Conservation (phyloP, 2,888 invertebrate species). For the Germaria angustata region DNA sequence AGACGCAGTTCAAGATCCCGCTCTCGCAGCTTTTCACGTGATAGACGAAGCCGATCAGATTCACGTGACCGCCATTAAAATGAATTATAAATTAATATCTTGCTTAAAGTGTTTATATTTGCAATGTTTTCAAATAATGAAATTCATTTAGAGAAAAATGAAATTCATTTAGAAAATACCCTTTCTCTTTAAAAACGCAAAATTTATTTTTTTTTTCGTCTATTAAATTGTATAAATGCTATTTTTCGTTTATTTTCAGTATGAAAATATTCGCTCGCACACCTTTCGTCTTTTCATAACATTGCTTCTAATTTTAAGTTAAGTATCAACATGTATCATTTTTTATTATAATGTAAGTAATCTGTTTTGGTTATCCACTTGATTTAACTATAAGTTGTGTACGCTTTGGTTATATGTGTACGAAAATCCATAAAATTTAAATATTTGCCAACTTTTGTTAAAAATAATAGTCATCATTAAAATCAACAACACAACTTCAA, state of each 20-base stretch:
- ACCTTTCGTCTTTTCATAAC: slow-evolving; percentile 7
- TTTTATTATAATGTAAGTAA: slow-evolving; percentile 43
- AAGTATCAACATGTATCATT: slow-evolving; percentile 52
- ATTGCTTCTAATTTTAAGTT: slow-evolving; percentile 56
- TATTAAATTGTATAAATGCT: slow-evolving; percentile 40
- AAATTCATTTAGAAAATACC: neutral
- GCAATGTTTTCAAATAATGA: slow-evolving; percentile 33
- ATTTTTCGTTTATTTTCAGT: slow-evolving; percentile 45
- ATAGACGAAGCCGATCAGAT: slow-evolving; percentile 82
- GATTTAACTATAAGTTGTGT: slow-evolving; percentile 28
- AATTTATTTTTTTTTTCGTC: slow-evolving; percentile 33
- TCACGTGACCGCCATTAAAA: slow-evolving; percentile 82
- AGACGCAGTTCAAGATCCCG: slow-evolving; percentile 79
- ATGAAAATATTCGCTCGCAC: slow-evolving; percentile 39
- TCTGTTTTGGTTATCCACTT: slow-evolving; percentile 3
- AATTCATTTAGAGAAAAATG: slow-evolving; percentile 5
- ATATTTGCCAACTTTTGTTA: slow-evolving; percentile 38
- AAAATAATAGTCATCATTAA: slow-evolving; percentile 10
- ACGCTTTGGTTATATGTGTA: slow-evolving; percentile 11
- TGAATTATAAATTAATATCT: neutral
- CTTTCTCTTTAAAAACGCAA: neutral
- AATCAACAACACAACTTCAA: slow-evolving; percentile 33
- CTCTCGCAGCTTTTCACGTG: slow-evolving; percentile 82
- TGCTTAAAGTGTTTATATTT: neutral
- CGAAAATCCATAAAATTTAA: neutral